A percentile compares a stretch with the other conserved stretches of the same genome.
These are phyloP conservation scores for Camarhynchus parvulus DNA, from an alignment of 2,113 vertebrate genomes.

Conservation along the genomic window DNA sequence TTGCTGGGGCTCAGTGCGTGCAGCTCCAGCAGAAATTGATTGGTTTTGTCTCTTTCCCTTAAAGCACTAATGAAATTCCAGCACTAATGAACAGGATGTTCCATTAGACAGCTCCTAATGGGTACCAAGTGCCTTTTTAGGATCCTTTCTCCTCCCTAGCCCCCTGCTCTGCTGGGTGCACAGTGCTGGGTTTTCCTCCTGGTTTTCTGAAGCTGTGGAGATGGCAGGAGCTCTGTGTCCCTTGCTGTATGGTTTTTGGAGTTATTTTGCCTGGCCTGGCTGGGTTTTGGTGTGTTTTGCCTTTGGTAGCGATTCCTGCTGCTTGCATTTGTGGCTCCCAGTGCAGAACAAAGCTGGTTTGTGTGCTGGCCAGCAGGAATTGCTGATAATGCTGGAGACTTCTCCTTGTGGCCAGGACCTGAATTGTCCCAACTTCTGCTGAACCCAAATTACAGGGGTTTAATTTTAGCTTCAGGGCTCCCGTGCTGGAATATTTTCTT, in stretches of 20 bases:
- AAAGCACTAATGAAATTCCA: constrained; percentile 33
- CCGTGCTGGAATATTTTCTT: not conserved
- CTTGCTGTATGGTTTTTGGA: not conserved
- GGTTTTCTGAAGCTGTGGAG: not conserved
- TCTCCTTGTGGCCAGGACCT: constrained; percentile 37
- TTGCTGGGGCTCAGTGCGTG: not conserved
- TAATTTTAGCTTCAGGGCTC: constrained; percentile 27
- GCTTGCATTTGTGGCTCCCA: constrained; percentile 43
- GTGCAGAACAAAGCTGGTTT: constrained; percentile 55
- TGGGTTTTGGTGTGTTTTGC: not conserved
- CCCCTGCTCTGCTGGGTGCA: not conserved
- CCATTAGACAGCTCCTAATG: not conserved
- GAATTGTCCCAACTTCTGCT: constrained; percentile 21
- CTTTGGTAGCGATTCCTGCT: constrained; percentile 53
- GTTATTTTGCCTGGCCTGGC: not conserved
- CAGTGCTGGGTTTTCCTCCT: not conserved
- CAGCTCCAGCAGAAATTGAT: constrained; percentile 9
- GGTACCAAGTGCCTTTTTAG: not conserved
- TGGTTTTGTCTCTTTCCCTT: constrained; percentile 1
- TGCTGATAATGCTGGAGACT: constrained; percentile 29
- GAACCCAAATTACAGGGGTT: constrained; percentile 8
- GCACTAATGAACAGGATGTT: constrained; percentile 1
- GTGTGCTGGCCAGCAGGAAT: constrained; percentile 34
- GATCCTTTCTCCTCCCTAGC: not conserved
- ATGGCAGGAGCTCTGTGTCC: not conserved